Base-by-base conservation (phyloP, 2,797 vertebrate genomes). In the Gastrophryne carolinensis region DNA sequence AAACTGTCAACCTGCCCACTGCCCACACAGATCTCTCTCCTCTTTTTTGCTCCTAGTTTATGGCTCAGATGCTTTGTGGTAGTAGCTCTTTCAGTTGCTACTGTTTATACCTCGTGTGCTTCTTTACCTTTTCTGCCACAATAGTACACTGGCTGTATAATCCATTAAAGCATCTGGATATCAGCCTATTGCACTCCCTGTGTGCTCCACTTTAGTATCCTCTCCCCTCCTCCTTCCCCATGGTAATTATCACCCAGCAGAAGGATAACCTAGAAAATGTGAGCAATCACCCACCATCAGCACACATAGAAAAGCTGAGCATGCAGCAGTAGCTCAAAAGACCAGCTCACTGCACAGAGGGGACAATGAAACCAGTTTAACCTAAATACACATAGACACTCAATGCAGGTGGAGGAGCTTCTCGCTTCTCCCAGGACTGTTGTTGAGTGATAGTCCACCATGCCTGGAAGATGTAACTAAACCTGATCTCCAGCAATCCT, bases 91-190 rank as follows among this genome's bases (percentile, higher is more conserved):
- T 60, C 21, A 32, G 49, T 8, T n/a, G n/a, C n/a, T n/a, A 15
- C 23, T 30, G 10, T 15, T 65, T 12, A 2, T 52, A 6, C 80
- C 81, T 83, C 79, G 41, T 79, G 78, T 72, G 74, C 79, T 50
- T 72, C 24, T 49, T 27, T 17, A 50, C 41, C 63, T 71, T 27
- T 58, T 30, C 10, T 53, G 13, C 17, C 35, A 15, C 5, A 34
- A 29, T 54, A 44, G n/a, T 65, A 39, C 27, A 50, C 21, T 44
- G 29, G 27, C 27, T 39, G 9, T 39, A 1, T 21, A 11, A 29
- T 63, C 12, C 35, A 57, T 57, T 6, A 39, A 21, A 21, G 8
- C 24, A 39, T 50, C 13, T 13, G 6, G n/a, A 4, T 12, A 24
- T 60, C 21, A 47, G 34, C 26, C 27, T 17, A 27, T 39, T 56